These are phyloP conservation scores for Neopelma chrysocephalum DNA, from an alignment of 2,797 vertebrate species.

Conservation along the genomic window DNA sequence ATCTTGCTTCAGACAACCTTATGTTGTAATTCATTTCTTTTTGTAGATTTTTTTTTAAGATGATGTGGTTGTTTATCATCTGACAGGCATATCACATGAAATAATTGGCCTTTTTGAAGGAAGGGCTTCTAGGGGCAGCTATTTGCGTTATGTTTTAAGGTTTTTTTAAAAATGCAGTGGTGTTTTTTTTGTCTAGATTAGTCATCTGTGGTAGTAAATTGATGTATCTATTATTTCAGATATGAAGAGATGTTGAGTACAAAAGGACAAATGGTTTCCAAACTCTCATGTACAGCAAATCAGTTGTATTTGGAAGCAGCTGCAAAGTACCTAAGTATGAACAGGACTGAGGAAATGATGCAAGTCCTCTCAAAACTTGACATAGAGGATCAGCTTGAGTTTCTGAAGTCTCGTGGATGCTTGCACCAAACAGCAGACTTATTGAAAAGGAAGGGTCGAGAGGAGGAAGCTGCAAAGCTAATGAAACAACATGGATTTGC, in stretches of 20 bases:
- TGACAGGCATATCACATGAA: neutral
- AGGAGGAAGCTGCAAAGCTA: slow-evolving; percentile 79
- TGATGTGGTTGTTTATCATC: neutral
- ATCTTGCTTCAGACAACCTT: neutral
- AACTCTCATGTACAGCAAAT: slow-evolving; percentile 74
- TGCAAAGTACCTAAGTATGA: slow-evolving; percentile 73
- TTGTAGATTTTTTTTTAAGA: neutral
- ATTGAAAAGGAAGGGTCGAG: slow-evolving; percentile 67
- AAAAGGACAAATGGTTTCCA: slow-evolving; percentile 54
- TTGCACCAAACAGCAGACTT: slow-evolving; percentile 77
- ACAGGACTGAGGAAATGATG: slow-evolving; percentile 76
- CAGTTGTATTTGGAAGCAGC: slow-evolving; percentile 81
- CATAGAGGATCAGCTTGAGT: slow-evolving; percentile 79
- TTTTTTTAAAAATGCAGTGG: neutral
- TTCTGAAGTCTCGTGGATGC: slow-evolving; percentile 74
- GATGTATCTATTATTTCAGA: slow-evolving; percentile 45
- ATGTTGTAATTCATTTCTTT: neutral
- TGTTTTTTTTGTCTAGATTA: neutral
- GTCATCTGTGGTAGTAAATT: neutral
- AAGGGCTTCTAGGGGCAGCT: neutral
- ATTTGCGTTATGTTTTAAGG: neutral
- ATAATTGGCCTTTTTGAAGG: neutral
- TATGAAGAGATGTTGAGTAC: slow-evolving; percentile 68
- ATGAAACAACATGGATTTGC: slow-evolving; percentile 78
- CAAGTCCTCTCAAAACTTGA: slow-evolving; percentile 77